These are phyloP conservation scores for Coelopa pilipes DNA, from an alignment of 2,888 invertebrate species.

Conservation along the genomic window DNA sequence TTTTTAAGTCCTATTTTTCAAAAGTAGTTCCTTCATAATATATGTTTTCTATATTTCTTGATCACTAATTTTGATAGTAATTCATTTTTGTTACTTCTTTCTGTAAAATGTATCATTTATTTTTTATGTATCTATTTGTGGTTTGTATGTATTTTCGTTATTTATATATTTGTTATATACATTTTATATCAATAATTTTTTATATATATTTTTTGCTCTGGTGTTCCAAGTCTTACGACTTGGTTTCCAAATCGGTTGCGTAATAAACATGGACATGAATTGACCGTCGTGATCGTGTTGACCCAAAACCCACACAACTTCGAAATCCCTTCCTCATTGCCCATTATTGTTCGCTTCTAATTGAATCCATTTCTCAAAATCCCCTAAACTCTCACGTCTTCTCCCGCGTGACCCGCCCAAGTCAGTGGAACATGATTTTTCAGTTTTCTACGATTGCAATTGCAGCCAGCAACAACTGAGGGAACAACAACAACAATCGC, in stretches of 20 bases:
- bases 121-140: too few species aligned
- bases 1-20: neutral
- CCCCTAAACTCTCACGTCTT: neutral
- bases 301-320: neutral
- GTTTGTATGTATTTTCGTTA: too few species aligned
- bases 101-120: too few species aligned
- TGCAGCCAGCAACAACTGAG: neutral
- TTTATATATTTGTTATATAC: too few species aligned
- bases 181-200: too few species aligned
- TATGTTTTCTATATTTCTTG: too few species aligned
- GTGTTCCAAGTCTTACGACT: neutral
- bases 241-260: neutral
- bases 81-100: too few species aligned
- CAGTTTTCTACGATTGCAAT: neutral
- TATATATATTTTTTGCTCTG: neutral
- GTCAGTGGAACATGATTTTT: neutral
- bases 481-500: neutral
- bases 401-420: neutral
- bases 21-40: neutral
- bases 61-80: too few species aligned
- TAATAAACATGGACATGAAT: neutral
- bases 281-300: conserved; percentile 23
- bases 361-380: neutral
- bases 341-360: too few species aligned
- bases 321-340: neutral